phyloP scores from a whole-genome alignment of 1,140 invertebrate genomes.

The Hirudo medicinalis region DNA sequence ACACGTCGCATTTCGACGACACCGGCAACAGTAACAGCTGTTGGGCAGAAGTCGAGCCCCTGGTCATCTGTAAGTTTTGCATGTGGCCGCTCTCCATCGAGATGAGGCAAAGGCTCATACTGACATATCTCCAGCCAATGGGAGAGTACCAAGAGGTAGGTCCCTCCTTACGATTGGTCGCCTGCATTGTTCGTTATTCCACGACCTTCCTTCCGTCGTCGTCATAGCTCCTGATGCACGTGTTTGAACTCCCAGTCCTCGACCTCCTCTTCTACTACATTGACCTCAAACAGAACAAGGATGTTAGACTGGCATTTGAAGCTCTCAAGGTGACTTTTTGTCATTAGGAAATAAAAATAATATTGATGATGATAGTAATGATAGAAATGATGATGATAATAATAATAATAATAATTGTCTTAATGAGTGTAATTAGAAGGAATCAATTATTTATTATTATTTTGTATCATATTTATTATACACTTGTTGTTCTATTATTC shows the following conservation, averaged over 20 bases:
- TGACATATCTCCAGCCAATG: slow-evolving; percentile 80
- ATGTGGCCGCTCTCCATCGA: slow-evolving; percentile 71
- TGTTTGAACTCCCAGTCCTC: slow-evolving; percentile 79
- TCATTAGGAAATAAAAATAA: not conserved
- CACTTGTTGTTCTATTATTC: too few relatives aligned
- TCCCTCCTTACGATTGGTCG: not conserved
- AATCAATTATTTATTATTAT: too few relatives aligned
- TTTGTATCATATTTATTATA: too few relatives aligned
- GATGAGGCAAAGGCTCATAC: slow-evolving; percentile 76
- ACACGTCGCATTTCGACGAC: not conserved
- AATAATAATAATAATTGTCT: not conserved
- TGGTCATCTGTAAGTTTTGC: slow-evolving; percentile 68
- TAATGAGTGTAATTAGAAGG: not conserved
- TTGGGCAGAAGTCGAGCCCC: slow-evolving; percentile 75
- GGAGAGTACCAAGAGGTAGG: slow-evolving; percentile 87
- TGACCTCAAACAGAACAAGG: slow-evolving; percentile 70
- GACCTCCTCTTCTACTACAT: slow-evolving; percentile 77
- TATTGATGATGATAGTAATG: slow-evolving; percentile 2
- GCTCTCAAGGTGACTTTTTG: slow-evolving; percentile 46
- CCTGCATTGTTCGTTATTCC: not conserved
- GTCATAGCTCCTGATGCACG: slow-evolving; percentile 63
- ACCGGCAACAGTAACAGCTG: slow-evolving; percentile 46
- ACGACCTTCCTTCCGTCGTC: not conserved
- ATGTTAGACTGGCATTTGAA: slow-evolving; percentile 84
- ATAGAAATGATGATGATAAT: not conserved